These are phyloP conservation scores for Gortyna flavago DNA, from an alignment of 2,888 invertebrate genomes.

Conservation along the genomic window DNA sequence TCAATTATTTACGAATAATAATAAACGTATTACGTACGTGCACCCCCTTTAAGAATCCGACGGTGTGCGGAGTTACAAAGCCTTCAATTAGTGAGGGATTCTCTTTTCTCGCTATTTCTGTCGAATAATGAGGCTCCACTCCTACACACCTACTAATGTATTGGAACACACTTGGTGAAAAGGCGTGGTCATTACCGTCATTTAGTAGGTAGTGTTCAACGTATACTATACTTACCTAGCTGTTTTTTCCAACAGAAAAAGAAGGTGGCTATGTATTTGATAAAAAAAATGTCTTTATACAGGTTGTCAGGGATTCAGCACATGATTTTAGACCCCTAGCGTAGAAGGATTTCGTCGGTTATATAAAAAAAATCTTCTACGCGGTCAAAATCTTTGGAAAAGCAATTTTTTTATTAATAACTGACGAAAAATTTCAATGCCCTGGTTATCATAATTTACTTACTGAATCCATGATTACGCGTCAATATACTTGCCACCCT, in stretches of 20 bases:
- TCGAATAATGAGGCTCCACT: slow-evolving; percentile 57
- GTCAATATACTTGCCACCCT: neutral
- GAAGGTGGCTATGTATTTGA: neutral
- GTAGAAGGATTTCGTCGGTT: neutral
- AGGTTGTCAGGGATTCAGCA: neutral
- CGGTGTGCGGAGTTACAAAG: slow-evolving; percentile 52
- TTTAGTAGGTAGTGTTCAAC: neutral
- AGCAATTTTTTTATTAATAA: neutral
- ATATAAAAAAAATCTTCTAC: neutral
- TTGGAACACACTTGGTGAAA: slow-evolving; percentile 34
- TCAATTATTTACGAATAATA: slow-evolving; percentile 40
- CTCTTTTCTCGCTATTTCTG: slow-evolving; percentile 60
- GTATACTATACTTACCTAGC: neutral
- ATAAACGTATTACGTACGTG: slow-evolving; percentile 34
- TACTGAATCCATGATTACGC: neutral
- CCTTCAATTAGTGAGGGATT: slow-evolving; percentile 63
- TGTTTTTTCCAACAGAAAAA: neutral
- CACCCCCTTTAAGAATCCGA: slow-evolving; percentile 1
- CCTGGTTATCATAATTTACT: neutral
- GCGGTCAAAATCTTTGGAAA: too few relatives aligned
- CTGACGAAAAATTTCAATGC: neutral
- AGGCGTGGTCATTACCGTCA: slow-evolving; percentile 18
- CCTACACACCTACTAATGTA: slow-evolving; percentile 35
- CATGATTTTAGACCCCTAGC: neutral
- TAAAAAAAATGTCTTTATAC: neutral